Conservation (phyloP, 2,797 vertebrate species). For the Gambusia yucatana region DNA sequence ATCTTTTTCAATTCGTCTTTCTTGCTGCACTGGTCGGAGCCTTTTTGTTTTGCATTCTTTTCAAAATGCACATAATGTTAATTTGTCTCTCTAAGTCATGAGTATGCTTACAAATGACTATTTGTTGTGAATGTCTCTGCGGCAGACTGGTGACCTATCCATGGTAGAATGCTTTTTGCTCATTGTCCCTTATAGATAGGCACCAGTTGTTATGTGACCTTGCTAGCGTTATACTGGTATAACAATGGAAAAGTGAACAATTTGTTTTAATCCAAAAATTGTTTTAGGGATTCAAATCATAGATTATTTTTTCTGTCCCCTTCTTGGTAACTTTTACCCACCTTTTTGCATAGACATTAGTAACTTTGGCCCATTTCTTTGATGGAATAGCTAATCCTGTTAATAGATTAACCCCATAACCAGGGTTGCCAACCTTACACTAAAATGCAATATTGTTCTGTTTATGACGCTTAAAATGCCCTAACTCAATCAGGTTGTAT, state of each 20-base stretch:
- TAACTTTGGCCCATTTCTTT: not conserved
- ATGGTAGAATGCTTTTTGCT: not conserved
- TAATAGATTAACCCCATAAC: not conserved
- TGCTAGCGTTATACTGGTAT: not conserved
- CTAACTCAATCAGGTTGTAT: not conserved
- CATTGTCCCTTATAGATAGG: not conserved
- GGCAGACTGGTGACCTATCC: not conserved
- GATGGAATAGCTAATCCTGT: not conserved
- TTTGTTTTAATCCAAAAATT: not conserved
- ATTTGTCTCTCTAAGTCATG: no score
- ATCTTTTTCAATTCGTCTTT: not conserved
- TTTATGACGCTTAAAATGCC: not conserved
- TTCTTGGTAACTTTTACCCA: not conserved
- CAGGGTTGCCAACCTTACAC: not conserved
- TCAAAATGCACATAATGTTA: not conserved
- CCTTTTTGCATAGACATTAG: not conserved
- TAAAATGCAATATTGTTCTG: not conserved
- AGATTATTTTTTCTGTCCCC: not conserved
- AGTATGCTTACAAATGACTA: not conserved
- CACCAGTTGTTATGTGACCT: not conserved
- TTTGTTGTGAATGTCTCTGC: not conserved
- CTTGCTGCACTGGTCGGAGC: not conserved
- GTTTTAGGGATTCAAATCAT: not conserved
- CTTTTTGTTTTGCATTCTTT: not conserved
- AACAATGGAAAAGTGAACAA: not conserved